These are phyloP conservation scores for Pygathrix nemaeus DNA, from an alignment of 2,113 vertebrate genomes.

Conservation along the genomic window DNA sequence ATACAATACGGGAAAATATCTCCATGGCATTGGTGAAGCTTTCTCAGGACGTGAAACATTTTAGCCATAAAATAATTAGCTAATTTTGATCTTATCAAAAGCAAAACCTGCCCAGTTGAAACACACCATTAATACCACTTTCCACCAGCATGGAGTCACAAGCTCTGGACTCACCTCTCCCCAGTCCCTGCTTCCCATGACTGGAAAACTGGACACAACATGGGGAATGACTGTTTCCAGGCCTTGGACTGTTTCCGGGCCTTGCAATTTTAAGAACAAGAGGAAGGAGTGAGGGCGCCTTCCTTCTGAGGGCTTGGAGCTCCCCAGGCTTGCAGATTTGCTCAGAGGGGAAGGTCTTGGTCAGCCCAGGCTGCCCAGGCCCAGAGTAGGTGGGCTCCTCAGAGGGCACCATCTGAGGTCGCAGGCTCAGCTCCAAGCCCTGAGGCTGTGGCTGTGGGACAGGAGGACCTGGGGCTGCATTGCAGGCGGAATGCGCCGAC, in stretches of 20 bases:
- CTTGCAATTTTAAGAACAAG: accelerated
- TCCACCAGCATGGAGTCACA: accelerated
- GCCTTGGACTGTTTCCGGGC: accelerated
- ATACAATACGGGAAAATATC: accelerated
- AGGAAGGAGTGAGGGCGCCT: accelerated
- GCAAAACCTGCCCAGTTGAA: not conserved
- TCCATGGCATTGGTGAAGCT: too few species aligned
- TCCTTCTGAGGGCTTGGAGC: not conserved
- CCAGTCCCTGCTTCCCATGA: accelerated
- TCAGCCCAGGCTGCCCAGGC: accelerated
- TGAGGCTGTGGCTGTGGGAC: too few species aligned
- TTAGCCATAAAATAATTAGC: not conserved
- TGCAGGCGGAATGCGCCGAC: not conserved
- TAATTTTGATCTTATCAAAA: not conserved
- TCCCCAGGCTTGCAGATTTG: not conserved
- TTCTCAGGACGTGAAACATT: not conserved
- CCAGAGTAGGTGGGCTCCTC: accelerated
- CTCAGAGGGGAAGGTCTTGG: not conserved
- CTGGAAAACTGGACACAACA: not conserved
- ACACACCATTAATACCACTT: not conserved
- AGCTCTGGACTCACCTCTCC: accelerated
- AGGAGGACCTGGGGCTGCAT: accelerated
- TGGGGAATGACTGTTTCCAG: accelerated
- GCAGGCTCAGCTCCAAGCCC: not conserved
- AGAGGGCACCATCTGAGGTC: not conserved